Base-by-base conservation (phyloP, 2,888 invertebrate genomes). In the Oligia fasciuncula region DNA sequence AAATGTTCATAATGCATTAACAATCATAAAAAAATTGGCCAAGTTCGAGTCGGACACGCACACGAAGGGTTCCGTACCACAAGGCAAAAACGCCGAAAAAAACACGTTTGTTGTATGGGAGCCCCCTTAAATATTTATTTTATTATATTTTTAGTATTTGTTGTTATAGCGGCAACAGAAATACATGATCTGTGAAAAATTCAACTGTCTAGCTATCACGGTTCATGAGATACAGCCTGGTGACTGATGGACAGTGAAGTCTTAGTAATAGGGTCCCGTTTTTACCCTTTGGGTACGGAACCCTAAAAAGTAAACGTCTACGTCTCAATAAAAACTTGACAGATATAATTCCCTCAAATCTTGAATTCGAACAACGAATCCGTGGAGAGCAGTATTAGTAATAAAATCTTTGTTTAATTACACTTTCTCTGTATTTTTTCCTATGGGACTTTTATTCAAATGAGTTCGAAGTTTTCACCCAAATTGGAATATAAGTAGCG, bases 361-460 rank as follows among this genome's bases (percentile, higher is more conserved):
- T 69, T 46, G 35, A 35, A 84, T 77, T 77, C 75, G 29, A 60
- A 71, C 73, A 77, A 68, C 81, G 75, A n/a, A 74, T 66, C 69
- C 35, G 2, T 8, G 13, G 29, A 65, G 73, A 40, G 40, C 5
- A n/a, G 67, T 71, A 73, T 71, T 79, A 40, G 76, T 80, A 76
- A 83, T 85, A 72, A 85, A 80, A 83, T 83, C 85, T 66, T 78
- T 87, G 80, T 82, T 79, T 87, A 87, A 87, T 87, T 88, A 74
- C 74, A 73, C 43, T 79, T 80, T 73, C 76, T 57, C 62, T 40
- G 70, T 77, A 49, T 82, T 88, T 87, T 87, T 85, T 82, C 14
- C n/a, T 62, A 80, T 73, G 75, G 51, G 79, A 82, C 76, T 87
- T 87, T 87, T 88, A 91, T 91, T 91, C 84, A 90, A 91, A 91